Evolutionary conservation across 2,113 vertebrate species (phyloP).

Genomic region (Hystrix brachyura): DNA sequence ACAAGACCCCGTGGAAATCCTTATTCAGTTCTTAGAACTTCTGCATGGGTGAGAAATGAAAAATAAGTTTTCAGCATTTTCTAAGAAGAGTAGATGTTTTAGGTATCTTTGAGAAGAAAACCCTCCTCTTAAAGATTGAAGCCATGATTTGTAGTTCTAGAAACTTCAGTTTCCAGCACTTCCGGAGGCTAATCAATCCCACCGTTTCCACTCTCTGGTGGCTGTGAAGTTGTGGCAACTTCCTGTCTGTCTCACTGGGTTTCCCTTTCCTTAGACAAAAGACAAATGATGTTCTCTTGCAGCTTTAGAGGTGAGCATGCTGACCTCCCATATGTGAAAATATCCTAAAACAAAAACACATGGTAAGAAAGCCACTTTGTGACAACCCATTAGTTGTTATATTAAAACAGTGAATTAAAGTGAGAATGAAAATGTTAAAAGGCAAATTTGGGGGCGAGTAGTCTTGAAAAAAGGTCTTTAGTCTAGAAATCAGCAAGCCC

Average conservation of each 20-base stretch:
- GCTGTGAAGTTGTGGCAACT: background rate
- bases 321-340: background rate
- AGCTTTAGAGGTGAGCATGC: background rate
- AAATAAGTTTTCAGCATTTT: background rate
- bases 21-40: background rate
- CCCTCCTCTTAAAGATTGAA: background rate
- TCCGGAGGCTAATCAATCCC: fast-evolving
- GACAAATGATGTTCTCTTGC: background rate
- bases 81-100: background rate
- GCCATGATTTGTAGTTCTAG: background rate
- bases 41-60: background rate
- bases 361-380: background rate
- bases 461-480: background rate
- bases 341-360: background rate
- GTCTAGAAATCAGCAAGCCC: background rate
- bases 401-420: background rate
- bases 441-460: background rate
- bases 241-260: background rate
- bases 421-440: background rate
- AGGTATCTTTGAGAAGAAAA: background rate
- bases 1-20: background rate
- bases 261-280: background rate
- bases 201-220: background rate
- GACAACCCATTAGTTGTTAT: too few species aligned
- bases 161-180: background rate